phyloP scores from a whole-genome alignment of 2,113 vertebrate species.

The Zosterops lateralis region DNA sequence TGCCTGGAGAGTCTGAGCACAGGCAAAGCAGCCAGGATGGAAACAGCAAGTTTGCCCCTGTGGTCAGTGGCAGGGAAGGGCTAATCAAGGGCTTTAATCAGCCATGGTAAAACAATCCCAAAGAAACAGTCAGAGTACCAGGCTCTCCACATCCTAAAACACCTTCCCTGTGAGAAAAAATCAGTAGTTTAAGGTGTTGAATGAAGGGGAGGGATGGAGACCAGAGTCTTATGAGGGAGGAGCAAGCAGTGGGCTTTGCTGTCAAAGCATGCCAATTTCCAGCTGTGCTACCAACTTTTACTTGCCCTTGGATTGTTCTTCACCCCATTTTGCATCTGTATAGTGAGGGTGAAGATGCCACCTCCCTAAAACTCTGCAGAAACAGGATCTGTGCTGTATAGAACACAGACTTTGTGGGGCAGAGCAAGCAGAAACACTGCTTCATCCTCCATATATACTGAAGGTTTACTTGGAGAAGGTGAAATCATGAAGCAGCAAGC shows the following conservation, averaged over 20 bases:
- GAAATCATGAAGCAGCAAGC: not conserved
- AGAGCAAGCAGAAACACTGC: not conserved
- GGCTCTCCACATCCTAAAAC: not conserved
- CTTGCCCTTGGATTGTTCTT: not conserved
- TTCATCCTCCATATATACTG: not conserved
- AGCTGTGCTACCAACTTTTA: not conserved
- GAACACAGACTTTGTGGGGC: not conserved
- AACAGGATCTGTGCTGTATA: not conserved
- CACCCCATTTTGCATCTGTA: not conserved
- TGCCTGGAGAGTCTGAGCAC: not conserved
- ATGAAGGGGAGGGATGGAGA: not conserved
- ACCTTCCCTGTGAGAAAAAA: not conserved
- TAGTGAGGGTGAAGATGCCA: not conserved
- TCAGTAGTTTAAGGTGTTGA: not conserved
- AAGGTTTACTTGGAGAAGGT: not conserved
- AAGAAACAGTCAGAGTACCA: not conserved
- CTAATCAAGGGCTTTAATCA: not conserved
- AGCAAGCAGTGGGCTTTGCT: not conserved
- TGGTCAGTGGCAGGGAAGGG: not conserved
- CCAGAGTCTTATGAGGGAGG: rapidly evolving
- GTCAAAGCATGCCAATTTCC: not conserved
- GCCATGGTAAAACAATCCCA: not conserved
- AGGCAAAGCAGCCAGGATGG: not conserved
- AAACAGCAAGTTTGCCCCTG: not conserved
- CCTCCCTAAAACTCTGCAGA: not conserved